Conservation (phyloP, 2,113 vertebrate species). For the Epinephelus cyanopodus region DNA sequence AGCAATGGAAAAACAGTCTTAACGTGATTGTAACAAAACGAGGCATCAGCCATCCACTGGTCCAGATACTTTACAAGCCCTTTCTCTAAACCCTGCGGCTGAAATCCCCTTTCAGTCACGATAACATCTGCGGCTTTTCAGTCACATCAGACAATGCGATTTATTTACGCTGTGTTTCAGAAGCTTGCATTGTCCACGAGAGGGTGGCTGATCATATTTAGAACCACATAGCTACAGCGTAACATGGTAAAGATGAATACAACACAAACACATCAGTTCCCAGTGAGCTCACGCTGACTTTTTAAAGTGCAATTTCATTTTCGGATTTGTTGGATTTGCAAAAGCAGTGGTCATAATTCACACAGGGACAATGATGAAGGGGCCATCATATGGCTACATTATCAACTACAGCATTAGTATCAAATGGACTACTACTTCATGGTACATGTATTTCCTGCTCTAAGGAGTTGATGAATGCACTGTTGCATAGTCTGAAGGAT, state of each 20-base stretch:
- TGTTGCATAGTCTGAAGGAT: conserved; percentile 67
- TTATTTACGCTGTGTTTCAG: background rate
- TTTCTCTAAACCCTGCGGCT: background rate
- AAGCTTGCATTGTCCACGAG: conserved; percentile 1
- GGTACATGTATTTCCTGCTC: conserved; percentile 22
- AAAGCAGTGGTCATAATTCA: conserved; percentile 57
- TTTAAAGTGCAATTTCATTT: conserved; percentile 75
- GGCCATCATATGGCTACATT: conserved; percentile 31
- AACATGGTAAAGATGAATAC: conserved; percentile 6
- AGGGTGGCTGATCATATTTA: background rate
- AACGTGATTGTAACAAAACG: conserved; percentile 46
- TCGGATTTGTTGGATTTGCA: conserved; percentile 73
- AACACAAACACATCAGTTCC: conserved; percentile 32
- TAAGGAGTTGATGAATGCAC: conserved; percentile 27
- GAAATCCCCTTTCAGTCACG: background rate
- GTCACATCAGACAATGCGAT: conserved; percentile 2
- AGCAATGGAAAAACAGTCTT: conserved; percentile 45
- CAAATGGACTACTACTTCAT: conserved; percentile 33
- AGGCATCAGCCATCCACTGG: conserved; percentile 19
- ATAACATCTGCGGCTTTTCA: background rate
- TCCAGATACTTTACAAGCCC: conserved; percentile 14
- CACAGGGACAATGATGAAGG: conserved; percentile 38
- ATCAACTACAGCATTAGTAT: conserved; percentile 56
- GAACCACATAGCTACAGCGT: conserved; percentile 22
- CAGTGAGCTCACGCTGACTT: conserved; percentile 46